Evolutionary conservation across 2,888 invertebrate genomes (phyloP).

Genomic region (Clostera curtula): DNA sequence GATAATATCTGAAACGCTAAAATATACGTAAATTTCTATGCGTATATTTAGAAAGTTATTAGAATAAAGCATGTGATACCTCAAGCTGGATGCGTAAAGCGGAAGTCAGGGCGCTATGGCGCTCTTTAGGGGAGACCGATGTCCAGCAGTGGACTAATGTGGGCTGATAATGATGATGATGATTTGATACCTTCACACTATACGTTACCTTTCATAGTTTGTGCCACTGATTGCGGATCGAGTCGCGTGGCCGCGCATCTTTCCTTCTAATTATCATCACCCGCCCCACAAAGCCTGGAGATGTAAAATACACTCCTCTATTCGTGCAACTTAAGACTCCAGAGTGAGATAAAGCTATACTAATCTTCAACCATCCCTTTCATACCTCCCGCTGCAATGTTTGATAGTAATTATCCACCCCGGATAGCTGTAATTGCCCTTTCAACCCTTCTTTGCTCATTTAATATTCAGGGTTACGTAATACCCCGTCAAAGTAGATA

Average conservation of each 20-base stretch:
- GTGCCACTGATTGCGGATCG: conserved; percentile 39
- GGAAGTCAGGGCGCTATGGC: too few species aligned
- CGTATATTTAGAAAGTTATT: too few species aligned
- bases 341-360: conserved; percentile 24
- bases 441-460: conserved; percentile 43
- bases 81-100: too few species aligned
- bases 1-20: too few species aligned
- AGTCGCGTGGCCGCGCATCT: conserved; percentile 68
- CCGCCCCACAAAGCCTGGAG: conserved; percentile 46
- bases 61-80: too few species aligned
- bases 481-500: conserved; percentile 30
- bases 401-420: conserved; percentile 35
- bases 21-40: too few species aligned
- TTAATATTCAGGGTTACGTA: conserved; percentile 40
- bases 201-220: conserved; percentile 21
- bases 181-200: too few species aligned
- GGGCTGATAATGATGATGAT: too few species aligned
- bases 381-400: conserved; percentile 26
- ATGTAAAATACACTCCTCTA: conserved; percentile 40
- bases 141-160: too few species aligned
- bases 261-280: conserved; percentile 65
- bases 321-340: conserved; percentile 33
- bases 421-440: conserved; percentile 38
- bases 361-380: conserved; percentile 23
- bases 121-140: too few species aligned